phyloP scores from a whole-genome alignment of 2,113 vertebrate genomes.

The Prunella himalayana region DNA sequence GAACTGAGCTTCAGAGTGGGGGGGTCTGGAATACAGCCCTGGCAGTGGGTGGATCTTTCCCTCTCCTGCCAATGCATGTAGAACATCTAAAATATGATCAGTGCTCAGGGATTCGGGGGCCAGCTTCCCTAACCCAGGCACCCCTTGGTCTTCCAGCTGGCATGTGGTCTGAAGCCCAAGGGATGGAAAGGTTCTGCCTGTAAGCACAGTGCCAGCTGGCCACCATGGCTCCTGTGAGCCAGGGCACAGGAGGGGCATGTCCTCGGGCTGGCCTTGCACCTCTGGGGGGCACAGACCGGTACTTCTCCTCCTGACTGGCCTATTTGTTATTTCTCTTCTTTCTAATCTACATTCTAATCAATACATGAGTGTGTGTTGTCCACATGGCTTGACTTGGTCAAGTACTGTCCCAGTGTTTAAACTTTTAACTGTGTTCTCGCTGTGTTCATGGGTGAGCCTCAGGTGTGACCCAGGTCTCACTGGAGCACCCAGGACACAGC shows the following conservation, averaged over 20 bases:
- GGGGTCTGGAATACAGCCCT: not conserved
- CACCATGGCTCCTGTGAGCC: not conserved
- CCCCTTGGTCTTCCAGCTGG: rapidly evolving
- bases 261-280: not conserved
- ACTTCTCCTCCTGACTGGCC: not conserved
- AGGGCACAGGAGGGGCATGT: rapidly evolving
- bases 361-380: not conserved
- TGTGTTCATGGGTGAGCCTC: rapidly evolving
- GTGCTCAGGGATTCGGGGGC: not conserved
- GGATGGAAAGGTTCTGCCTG: not conserved
- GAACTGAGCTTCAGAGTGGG: not conserved
- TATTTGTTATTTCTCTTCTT: not conserved
- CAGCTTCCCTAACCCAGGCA: not conserved
- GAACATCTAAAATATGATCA: not conserved
- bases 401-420: not conserved
- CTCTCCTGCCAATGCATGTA: not conserved
- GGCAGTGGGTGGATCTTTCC: not conserved
- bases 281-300: not conserved
- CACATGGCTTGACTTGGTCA: not conserved
- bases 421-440: not conserved
- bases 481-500: rapidly evolving
- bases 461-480: rapidly evolving
- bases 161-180: not conserved
- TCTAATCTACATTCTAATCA: not conserved
- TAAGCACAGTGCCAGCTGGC: not conserved